Evolutionary conservation across 2,797 vertebrate genomes (phyloP).

Genomic region (Acipenser transmontanus): DNA sequence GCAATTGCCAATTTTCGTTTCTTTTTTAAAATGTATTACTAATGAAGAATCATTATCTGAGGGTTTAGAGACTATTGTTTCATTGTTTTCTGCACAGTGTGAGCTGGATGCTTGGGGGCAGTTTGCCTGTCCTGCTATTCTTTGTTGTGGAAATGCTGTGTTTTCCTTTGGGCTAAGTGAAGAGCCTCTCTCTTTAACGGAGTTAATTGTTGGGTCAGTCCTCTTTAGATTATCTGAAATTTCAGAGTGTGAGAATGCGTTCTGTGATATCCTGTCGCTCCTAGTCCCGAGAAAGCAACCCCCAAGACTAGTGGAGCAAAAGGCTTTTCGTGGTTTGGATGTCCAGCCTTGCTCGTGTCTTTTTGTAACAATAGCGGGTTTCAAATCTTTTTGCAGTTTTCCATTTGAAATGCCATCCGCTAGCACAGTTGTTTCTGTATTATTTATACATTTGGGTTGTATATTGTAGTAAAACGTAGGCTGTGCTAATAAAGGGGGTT

Average conservation of each 20-base stretch:
- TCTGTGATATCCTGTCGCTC: conserved; percentile 55
- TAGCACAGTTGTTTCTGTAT: conserved; percentile 26
- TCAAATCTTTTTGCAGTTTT: conserved; percentile 50
- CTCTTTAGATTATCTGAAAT: conserved; percentile 62
- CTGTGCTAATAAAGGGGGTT: conserved; percentile 67
- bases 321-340: conserved; percentile 46
- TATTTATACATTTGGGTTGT: conserved; percentile 38
- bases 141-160: conserved; percentile 74
- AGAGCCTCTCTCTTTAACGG: conserved; percentile 59
- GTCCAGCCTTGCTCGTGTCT: conserved; percentile 53
- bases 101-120: conserved; percentile 58
- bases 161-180: conserved; percentile 69
- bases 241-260: conserved; percentile 60
- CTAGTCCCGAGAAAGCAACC: conserved; percentile 66
- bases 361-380: conserved; percentile 56
- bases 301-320: conserved; percentile 49
- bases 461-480: conserved; percentile 80
- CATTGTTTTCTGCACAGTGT: conserved; percentile 64
- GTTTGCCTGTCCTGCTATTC: conserved; percentile 63
- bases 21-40: conserved; percentile 58
- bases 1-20: conserved; percentile 60
- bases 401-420: conserved; percentile 32
- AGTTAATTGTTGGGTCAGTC: conserved; percentile 59
- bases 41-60: conserved; percentile 54
- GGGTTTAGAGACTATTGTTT: conserved; percentile 58